Base-by-base conservation (phyloP, 2,797 vertebrate species). In the Parauchenoglanis ngamensis region DNA sequence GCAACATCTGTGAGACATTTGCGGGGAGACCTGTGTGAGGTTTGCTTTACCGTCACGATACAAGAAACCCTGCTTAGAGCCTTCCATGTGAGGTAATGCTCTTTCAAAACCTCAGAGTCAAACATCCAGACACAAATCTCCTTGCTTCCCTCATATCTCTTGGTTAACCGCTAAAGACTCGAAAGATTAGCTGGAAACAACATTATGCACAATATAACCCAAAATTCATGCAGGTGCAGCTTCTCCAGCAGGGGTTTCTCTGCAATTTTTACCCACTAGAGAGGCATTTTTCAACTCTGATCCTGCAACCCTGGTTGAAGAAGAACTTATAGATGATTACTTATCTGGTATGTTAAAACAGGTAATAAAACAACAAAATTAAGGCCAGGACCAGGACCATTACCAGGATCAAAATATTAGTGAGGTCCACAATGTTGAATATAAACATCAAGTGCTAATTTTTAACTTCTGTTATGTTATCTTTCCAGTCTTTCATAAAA, bases 1-100 rank as follows among this genome's bases (percentile, higher is more conserved):
- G 49, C 76, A 92, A 93, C 94, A 95, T 95, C 94, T 95, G 94
- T 92, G 93, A 94, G 92, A 92, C 93, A 95, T 96, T 95, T 95
- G 92, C 91, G 89, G 91, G 91, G 89, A 91, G 91, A 92, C 86
- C 90, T 93, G 92, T 92, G 89, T 89, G 92, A 92, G 88, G 92
- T 94, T 95, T 92, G 92, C 92, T 93, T 91, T 92, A 89, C 93
- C 92, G 92, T 94, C 93, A 87, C 86, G 91, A 94, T 93, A 94
- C 49, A 91, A 92, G 93, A 92, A 94, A 95, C 92, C 91, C 90
- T 93, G 92, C 93, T 93, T 86, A 94, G 94, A 85, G 93, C 91
- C 91, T 92, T 91, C 91, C 88, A 90, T 89, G 93, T 95, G 94
- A 95, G 94, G 94, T 95, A 95, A 95, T 93, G 92, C 94, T 92